Evolutionary conservation across 2,888 invertebrate genomes (phyloP).

Genomic region (Sarcophaga carnaria): DNA sequence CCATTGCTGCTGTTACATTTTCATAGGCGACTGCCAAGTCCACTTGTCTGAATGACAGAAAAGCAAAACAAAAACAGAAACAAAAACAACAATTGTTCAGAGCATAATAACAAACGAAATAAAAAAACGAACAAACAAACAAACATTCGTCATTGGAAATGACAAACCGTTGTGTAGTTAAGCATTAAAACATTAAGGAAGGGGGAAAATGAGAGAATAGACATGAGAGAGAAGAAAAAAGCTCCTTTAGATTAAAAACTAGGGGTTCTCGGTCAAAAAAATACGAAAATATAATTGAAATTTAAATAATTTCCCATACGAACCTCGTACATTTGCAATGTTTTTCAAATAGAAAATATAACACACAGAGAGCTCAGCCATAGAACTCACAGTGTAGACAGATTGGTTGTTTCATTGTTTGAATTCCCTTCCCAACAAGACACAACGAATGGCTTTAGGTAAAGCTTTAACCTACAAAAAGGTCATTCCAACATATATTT

Average conservation of each 20-base stretch:
- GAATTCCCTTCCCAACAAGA: background rate
- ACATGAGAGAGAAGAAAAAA: background rate
- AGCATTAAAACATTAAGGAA: background rate
- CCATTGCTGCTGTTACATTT: slow-evolving; percentile 19
- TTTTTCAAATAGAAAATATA: no score
- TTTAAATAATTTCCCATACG: no score
- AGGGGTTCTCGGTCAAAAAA: background rate
- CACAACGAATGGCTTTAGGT: slow-evolving; percentile 40
- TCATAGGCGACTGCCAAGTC: slow-evolving; percentile 67
- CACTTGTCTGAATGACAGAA: slow-evolving; percentile 65
- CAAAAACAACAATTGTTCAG: background rate
- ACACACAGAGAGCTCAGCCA: no score
- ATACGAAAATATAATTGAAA: no score
- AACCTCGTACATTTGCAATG: no score
- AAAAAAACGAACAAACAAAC: background rate
- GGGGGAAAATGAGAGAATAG: background rate
- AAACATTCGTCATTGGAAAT: slow-evolving; percentile 25
- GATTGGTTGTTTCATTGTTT: slow-evolving; percentile 43
- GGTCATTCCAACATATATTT: slow-evolving; percentile 75
- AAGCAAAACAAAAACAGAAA: slow-evolving; percentile 23
- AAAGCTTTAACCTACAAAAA: slow-evolving; percentile 81
- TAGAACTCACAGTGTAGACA: slow-evolving; percentile 25
- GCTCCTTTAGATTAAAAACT: background rate
- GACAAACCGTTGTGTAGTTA: background rate
- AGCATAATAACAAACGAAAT: slow-evolving; percentile 5